These are phyloP conservation scores for Lindbergichthys nudifrons DNA, from an alignment of 2,797 vertebrate species.

Conservation along the genomic window DNA sequence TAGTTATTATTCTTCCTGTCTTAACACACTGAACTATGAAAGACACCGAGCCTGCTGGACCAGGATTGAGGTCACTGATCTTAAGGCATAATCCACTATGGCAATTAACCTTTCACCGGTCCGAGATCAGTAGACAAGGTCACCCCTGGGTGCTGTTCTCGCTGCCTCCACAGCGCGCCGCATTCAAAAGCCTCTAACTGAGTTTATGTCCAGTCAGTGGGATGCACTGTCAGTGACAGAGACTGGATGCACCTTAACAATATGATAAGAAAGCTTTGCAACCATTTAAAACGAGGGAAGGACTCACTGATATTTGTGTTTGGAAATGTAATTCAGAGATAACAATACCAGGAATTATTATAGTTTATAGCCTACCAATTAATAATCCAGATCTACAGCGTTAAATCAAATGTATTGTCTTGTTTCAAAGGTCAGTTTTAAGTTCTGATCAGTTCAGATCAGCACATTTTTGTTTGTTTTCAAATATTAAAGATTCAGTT, in stretches of 20 bases:
- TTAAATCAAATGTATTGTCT: neutral
- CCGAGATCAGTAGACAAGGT: slow-evolving; percentile 85
- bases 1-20: slow-evolving; percentile 26
- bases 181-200: slow-evolving; percentile 62
- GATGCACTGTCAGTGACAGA: slow-evolving; percentile 49
- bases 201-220: slow-evolving; percentile 52
- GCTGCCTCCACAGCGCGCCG: slow-evolving; percentile 70
- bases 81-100: slow-evolving; percentile 85
- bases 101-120: slow-evolving; percentile 86
- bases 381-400: neutral
- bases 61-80: slow-evolving; percentile 80
- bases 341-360: neutral
- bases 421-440: neutral
- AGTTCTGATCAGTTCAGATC: neutral
- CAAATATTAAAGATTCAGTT: slow-evolving; percentile 27
- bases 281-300: neutral
- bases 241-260: slow-evolving; percentile 14
- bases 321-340: slow-evolving; percentile 2
- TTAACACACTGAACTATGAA: slow-evolving; percentile 65
- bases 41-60: slow-evolving; percentile 57
- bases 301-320: neutral
- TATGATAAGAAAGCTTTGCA: slow-evolving; percentile 26
- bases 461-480: slow-evolving; percentile 4
- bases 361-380: neutral
- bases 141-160: slow-evolving; percentile 82